A percentile compares a stretch with the other conserved stretches of the same genome.
phyloP scores from a whole-genome alignment of 2,113 vertebrate genomes.

The Lepidothrix coronata region DNA sequence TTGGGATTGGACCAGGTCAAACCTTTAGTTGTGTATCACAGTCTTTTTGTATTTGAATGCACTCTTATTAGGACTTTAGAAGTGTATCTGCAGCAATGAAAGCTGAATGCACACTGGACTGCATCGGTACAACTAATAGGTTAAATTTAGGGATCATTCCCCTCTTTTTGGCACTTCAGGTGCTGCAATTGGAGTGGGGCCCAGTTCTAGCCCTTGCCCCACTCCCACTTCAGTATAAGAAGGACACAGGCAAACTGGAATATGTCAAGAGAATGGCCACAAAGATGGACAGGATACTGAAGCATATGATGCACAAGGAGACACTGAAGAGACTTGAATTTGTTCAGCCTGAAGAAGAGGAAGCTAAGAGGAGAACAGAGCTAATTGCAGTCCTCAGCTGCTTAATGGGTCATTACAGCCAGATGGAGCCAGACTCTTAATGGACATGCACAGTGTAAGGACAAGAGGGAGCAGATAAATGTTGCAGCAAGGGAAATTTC shows the following conservation, averaged over 20 bases:
- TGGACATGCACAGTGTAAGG: background rate
- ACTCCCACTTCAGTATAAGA: background rate
- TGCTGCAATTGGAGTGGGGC: background rate
- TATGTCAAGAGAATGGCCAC: background rate
- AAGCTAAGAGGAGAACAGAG: background rate
- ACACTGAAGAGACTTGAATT: background rate
- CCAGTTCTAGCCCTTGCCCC: background rate
- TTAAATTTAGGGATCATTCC: background rate
- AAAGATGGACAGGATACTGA: background rate
- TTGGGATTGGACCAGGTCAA: background rate
- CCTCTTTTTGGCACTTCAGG: background rate
- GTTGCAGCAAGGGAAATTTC: constrained; percentile 3
- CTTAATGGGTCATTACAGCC: constrained; percentile 31
- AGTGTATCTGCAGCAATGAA: background rate
- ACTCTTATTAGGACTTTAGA: background rate
- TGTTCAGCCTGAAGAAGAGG: background rate
- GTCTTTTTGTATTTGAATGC: background rate
- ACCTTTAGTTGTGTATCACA: background rate
- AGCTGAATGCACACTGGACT: background rate
- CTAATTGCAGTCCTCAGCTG: constrained; percentile 16
- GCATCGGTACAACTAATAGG: background rate
- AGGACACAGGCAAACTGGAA: background rate
- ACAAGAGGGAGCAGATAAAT: background rate
- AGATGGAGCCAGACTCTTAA: constrained; percentile 18
- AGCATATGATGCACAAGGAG: background rate